A percentile compares a stretch with the other conserved stretches of the same genome.
Conservation (phyloP, 2,113 vertebrate species). For the Sigmodon hispidus region DNA sequence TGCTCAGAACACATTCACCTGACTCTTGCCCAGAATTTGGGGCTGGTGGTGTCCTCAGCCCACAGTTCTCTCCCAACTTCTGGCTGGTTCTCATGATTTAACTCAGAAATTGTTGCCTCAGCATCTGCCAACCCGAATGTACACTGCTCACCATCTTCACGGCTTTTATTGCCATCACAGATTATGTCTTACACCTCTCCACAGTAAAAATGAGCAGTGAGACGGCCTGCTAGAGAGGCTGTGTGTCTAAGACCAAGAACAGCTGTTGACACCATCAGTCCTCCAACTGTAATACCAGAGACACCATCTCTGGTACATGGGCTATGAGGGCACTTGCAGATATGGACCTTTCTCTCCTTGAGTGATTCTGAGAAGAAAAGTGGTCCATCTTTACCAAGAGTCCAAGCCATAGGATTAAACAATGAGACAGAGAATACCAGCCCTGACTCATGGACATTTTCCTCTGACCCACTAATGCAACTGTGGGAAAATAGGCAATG, state of each 20-base stretch:
- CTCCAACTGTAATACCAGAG: background rate
- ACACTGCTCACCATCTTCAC: background rate
- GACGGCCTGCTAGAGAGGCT: background rate
- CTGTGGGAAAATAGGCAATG: background rate
- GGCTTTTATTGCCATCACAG: background rate
- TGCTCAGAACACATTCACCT: rapidly evolving
- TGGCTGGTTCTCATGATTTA: rapidly evolving
- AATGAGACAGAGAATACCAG: background rate
- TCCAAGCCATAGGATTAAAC: background rate
- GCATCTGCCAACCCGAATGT: background rate
- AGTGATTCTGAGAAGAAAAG: background rate
- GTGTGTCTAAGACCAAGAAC: background rate
- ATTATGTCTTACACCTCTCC: background rate
- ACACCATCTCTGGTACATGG: background rate
- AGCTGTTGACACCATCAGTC: background rate
- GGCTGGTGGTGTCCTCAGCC: rapidly evolving
- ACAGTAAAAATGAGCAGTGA: background rate
- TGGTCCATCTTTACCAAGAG: background rate
- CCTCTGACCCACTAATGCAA: background rate
- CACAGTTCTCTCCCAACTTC: rapidly evolving
- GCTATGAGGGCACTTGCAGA: background rate
- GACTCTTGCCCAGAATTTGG: rapidly evolving
- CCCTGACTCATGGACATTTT: background rate
- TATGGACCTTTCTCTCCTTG: background rate
- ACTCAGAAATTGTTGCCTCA: background rate